Evolutionary conservation across 2,888 invertebrate genomes (phyloP).

Genomic region (Prosapia bicincta): DNA sequence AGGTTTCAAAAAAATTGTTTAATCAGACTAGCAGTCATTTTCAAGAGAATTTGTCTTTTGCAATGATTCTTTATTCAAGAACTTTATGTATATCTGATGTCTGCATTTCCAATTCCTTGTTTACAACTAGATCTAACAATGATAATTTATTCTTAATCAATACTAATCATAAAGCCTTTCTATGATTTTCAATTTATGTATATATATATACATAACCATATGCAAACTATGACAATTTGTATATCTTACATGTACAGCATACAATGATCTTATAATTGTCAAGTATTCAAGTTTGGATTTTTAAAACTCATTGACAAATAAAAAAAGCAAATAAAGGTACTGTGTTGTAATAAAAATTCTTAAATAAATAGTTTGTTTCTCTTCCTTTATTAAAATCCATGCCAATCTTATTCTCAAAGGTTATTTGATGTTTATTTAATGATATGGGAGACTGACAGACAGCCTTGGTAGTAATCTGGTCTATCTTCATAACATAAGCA

Average conservation of each 20-base stretch:
- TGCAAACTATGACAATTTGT: not conserved
- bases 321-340: not conserved
- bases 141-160: not conserved
- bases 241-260: not conserved
- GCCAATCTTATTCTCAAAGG: too few relatives aligned
- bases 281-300: not conserved
- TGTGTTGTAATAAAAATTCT: conserved; percentile 2
- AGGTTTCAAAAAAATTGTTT: not conserved
- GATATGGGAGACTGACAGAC: too few relatives aligned
- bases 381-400: too few relatives aligned
- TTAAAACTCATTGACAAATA: not conserved
- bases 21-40: not conserved
- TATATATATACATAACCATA: not conserved
- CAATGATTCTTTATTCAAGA: not conserved
- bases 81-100: not conserved
- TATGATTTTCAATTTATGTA: not conserved
- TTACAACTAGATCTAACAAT: not conserved
- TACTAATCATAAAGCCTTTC: not conserved
- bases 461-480: too few relatives aligned
- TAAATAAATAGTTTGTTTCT: not conserved
- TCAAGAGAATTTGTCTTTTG: not conserved
- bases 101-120: not conserved
- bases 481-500: too few relatives aligned
- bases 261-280: not conserved
- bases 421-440: too few relatives aligned